Evolutionary conservation across 1,140 invertebrate genomes (phyloP).

Genomic region (Daktulosphaira vitifoliae): DNA sequence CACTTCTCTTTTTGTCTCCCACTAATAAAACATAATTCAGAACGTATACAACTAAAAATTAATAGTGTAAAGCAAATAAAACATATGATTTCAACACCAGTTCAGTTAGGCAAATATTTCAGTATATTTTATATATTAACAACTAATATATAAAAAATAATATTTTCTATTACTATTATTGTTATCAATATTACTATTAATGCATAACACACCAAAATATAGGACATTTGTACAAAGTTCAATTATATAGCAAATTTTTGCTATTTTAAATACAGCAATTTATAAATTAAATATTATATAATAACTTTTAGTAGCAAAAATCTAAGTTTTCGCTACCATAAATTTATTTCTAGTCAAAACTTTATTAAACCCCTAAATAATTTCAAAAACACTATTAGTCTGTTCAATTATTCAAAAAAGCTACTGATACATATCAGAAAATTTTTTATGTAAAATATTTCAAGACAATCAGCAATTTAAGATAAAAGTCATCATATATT

Average conservation of each 20-base stretch:
- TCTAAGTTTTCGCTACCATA: slow-evolving; percentile 28
- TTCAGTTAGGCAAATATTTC: slow-evolving; percentile 15
- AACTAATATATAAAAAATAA: slow-evolving; percentile 16
- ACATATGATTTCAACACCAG: slow-evolving; percentile 27
- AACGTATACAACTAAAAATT: slow-evolving; percentile 1
- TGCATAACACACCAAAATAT: slow-evolving; percentile 13
- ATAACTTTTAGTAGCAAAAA: slow-evolving; percentile 24
- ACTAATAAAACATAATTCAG: background rate
- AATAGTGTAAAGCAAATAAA: slow-evolving; percentile 13
- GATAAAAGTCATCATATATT: too few relatives aligned
- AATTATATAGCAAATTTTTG: background rate
- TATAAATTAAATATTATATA: background rate
- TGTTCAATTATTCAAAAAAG: slow-evolving; percentile 13
- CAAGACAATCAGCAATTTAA: too few relatives aligned
- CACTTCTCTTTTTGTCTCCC: too few relatives aligned
- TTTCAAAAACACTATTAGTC: background rate
- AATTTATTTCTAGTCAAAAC: slow-evolving; percentile 28
- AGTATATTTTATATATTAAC: slow-evolving; percentile 23
- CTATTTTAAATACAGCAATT: slow-evolving; percentile 21
- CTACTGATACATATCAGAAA: too few relatives aligned
- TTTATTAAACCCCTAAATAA: background rate
- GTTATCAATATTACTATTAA: slow-evolving; percentile 15
- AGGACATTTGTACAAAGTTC: slow-evolving; percentile 17
- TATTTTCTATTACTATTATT: slow-evolving; percentile 12
- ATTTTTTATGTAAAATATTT: too few relatives aligned